Base-by-base conservation (phyloP, 2,113 vertebrate species). In the Delphinapterus leucas region DNA sequence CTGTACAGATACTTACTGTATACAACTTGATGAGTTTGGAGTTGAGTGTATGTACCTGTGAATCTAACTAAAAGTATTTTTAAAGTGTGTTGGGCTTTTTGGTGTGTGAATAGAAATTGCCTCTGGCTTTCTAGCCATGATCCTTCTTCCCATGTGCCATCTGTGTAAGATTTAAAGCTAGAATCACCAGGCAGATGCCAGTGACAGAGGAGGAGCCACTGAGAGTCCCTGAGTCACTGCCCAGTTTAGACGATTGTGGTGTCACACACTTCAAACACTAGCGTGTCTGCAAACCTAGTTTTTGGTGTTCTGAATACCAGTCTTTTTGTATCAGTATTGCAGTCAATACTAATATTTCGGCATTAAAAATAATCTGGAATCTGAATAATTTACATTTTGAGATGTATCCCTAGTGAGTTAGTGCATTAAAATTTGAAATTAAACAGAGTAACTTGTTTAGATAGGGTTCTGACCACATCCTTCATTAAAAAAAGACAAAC, bases 381-480 rank as follows among this genome's bases (percentile, higher is more conserved):
- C 49, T 38, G 82, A 84, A 41, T 92, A 23, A 44, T 88, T 73
- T 84, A 67, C 33, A 79, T 80, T 88, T 95, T 38, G 38, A 86
- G 73, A 60, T 18, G 28, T 55, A 76, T 55, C 77, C 53, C 55
- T 88, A 60, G 71, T 82, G 94, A 88, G 67, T 77, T 73, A 79
- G 61, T 74, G 10, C 47, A 20, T 74, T 91, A 25, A 71, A 84
- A 71, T 86, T 81, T 73, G 88, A 91, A 88, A 76, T 58, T 73
- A 77, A 94, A 9, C 36, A 82, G 89, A 85, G 53, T 79, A 68
- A 6, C 77, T 88, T 84, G 49, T 76, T 92, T 70, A 71, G 95
- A 90, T 79, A 95, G 81, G 38, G 17, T 80, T 94, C 88, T 97
- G 76, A 93, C 77, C 73, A 67, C 31, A 79, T 92, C 53, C 47